Conservation (phyloP, 2,113 vertebrate species). For the Toxotes jaculatrix region DNA sequence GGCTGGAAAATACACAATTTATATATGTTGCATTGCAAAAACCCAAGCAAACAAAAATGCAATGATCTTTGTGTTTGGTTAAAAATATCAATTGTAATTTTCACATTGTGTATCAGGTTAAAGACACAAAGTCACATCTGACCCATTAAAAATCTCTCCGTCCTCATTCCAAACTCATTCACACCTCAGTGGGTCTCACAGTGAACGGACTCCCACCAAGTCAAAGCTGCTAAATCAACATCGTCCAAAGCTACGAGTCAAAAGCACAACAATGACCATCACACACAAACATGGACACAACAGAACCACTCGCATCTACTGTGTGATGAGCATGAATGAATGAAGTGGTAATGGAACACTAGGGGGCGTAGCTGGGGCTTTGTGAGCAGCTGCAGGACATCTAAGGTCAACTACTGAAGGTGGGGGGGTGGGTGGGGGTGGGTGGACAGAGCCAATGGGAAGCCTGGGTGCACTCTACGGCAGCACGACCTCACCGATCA, state of each 20-base stretch:
- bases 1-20: too few relatives aligned
- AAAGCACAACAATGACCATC: conserved; percentile 38
- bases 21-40: neutral
- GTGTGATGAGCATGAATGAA: conserved; percentile 51
- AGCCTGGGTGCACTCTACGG: conserved; percentile 35
- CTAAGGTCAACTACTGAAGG: conserved; percentile 73
- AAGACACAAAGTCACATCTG: conserved; percentile 46
- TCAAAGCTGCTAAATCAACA: conserved; percentile 32
- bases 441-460: conserved; percentile 58
- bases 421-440: neutral
- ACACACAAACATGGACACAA: conserved; percentile 55
- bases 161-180: neutral
- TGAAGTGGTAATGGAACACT: conserved; percentile 60
- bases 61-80: neutral
- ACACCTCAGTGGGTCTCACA: neutral
- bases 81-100: neutral
- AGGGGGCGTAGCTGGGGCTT: conserved; percentile 61
- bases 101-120: neutral
- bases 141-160: conserved; percentile 9
- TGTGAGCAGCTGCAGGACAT: conserved; percentile 65
- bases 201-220: conserved; percentile 27
- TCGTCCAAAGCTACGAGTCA: conserved; percentile 8
- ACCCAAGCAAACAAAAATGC: neutral
- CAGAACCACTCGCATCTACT: conserved; percentile 58
- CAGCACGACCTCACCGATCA: conserved; percentile 76